These are phyloP conservation scores for Esox masquinongy DNA, from an alignment of 2,797 vertebrate genomes.

Conservation along the genomic window DNA sequence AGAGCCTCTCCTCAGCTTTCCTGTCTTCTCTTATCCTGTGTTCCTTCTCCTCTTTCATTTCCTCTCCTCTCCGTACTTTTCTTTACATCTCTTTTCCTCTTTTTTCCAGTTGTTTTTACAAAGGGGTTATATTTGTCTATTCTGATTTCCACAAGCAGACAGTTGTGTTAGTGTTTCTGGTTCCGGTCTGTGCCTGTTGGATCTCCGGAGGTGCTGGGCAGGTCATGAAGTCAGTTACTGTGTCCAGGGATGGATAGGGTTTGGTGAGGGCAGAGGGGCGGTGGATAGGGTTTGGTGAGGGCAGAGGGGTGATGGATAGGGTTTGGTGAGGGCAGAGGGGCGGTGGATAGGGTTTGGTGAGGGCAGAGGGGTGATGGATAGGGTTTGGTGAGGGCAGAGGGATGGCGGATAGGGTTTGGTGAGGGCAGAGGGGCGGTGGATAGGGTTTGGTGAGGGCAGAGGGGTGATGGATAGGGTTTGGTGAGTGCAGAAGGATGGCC, in stretches of 20 bases:
- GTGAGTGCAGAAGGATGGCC: background rate
- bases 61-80: background rate
- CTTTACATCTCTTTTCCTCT: background rate
- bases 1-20: background rate
- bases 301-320: too few relatives aligned
- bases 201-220: conserved; percentile 8
- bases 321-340: background rate
- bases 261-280: background rate
- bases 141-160: conserved; percentile 28
- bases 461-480: conserved; percentile 10
- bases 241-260: background rate
- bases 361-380: background rate
- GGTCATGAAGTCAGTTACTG: background rate
- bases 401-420: background rate
- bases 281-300: background rate
- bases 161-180: background rate
- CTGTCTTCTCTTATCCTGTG: background rate
- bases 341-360: too few relatives aligned
- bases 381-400: background rate
- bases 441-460: background rate
- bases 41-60: background rate
- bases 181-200: background rate
- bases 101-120: background rate
- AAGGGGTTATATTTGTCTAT: conserved; percentile 24
- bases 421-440: background rate